A percentile compares a stretch with the other conserved stretches of the same genome.
Evolutionary conservation across 2,797 vertebrate genomes (phyloP).

Genomic region (Salarias fasciatus): DNA sequence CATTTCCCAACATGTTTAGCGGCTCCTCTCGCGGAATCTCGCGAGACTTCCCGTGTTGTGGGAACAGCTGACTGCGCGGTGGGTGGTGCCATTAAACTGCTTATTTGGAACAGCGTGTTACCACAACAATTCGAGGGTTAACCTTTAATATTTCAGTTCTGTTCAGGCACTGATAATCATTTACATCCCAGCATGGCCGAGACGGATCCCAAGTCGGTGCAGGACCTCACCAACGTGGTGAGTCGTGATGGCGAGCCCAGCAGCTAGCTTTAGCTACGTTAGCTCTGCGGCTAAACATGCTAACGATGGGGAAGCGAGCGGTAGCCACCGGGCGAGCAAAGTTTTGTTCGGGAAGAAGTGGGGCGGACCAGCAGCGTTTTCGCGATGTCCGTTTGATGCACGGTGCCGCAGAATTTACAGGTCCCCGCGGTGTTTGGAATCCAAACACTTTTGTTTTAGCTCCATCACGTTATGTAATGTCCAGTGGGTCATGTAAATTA

Average conservation of each 20-base stretch:
- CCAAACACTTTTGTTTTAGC: not conserved
- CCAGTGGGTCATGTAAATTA: conserved; percentile 12
- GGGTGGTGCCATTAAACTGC: conserved; percentile 28
- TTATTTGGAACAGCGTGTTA: not conserved
- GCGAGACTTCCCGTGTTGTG: conserved; percentile 49
- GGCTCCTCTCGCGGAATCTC: conserved; percentile 30
- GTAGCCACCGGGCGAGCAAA: not conserved
- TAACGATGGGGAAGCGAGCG: conserved; percentile 14
- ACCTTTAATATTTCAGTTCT: not conserved
- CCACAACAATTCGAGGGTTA: no score
- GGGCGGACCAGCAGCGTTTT: no score
- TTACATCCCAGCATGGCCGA: conserved; percentile 85
- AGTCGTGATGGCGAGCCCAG: conserved; percentile 60
- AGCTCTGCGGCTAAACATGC: conserved; percentile 27
- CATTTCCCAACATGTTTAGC: not conserved
- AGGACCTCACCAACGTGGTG: conserved; percentile 97
- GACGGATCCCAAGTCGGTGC: conserved; percentile 95
- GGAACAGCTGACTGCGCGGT: conserved; percentile 67
- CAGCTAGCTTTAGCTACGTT: conserved; percentile 28
- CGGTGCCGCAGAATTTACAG: fast-evolving
- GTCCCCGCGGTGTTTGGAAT: not conserved
- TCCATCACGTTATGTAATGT: conserved; percentile 32
- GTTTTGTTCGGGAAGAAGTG: not conserved
- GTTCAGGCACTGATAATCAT: conserved; percentile 6
- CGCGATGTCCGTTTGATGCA: fast-evolving